phyloP scores from a whole-genome alignment of 2,888 invertebrate genomes.

The Calephelis perditalis region DNA sequence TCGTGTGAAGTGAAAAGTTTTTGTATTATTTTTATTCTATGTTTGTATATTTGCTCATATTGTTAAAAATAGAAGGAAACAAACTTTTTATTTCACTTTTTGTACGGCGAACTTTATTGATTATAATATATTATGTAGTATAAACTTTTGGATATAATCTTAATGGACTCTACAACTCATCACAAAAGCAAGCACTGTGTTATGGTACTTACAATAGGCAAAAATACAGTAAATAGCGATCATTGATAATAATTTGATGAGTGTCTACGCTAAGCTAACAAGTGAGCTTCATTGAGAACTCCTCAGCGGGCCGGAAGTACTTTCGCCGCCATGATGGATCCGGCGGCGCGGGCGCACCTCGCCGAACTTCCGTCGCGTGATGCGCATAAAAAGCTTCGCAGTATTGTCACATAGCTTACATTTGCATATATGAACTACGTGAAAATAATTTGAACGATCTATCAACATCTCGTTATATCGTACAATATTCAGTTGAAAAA shows the following conservation, averaged over 20 bases:
- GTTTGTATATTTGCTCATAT: no score
- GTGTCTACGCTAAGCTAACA: conserved; percentile 26
- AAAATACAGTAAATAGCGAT: background rate
- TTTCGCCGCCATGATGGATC: conserved; percentile 77
- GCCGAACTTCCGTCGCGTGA: conserved; percentile 70
- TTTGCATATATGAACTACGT: conserved; percentile 69
- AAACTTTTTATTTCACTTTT: no score
- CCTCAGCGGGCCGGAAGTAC: conserved; percentile 70
- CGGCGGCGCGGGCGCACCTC: conserved; percentile 72
- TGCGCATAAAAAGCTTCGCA: conserved; percentile 67
- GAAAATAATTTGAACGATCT: conserved; percentile 51
- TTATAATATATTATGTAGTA: no score
- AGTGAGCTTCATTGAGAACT: conserved; percentile 63
- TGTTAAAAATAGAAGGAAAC: no score
- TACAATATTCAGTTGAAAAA: conserved; percentile 22
- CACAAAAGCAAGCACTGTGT: no score
- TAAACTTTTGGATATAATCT: no score
- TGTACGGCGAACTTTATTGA: no score
- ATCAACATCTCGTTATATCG: conserved; percentile 32
- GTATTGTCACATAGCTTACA: conserved; percentile 61
- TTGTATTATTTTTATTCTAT: no score
- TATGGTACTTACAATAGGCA: no score
- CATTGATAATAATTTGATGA: conserved; percentile 25
- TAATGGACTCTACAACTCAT: no score
- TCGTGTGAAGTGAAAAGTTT: no score